Evolutionary conservation across 2,113 vertebrate genomes (phyloP), one percentile per base, ranked within the genome.

Genomic region (Donacobius atricapilla): DNA sequence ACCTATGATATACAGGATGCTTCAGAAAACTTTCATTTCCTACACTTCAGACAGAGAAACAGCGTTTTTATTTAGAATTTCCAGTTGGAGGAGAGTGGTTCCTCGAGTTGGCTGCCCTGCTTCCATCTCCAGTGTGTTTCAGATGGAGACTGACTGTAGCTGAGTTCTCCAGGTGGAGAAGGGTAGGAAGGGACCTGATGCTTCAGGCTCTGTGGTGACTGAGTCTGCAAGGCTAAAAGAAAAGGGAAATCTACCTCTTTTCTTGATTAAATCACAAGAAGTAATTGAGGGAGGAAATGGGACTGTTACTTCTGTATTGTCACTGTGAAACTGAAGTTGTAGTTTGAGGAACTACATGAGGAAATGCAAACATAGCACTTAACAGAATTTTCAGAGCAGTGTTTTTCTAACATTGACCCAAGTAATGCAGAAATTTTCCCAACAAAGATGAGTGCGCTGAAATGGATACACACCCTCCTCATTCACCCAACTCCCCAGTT

Each of bases 81-180:
- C 28, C 14, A 24, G 12, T 33, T 30, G n/a, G 47, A 79, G 31
- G 37, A 53, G 21, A 23, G 8, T 10, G 18, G 30, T 58, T 79
- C 35, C 25, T 58, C 0, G 0, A 1, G 0, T 48, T 30, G 28
- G 17, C 39, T 53, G 30, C 17, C 31, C 25, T 23, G 33, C 48
- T 91, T 15, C 35, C 28, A 22, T 31, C 25, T 42, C 56, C 33
- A 21, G 20, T 0, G 0, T 12, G 33, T 51, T 45, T 56, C 0
- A 2, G 23, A 6, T 35, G 86, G 58, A 47, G 30, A 17, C 6
- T 51, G 9, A 4, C 18, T 24, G 22, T 31, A 27, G 17, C 37
- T 6, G 39, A 45, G 11, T 24, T 57, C 39, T 73, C 13, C 21
- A 11, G 54, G 17, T 65, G 33, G 17, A 73, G 35, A 28, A 25